Conservation (phyloP, 1,140 invertebrate species). For the Drosophila melanica region DNA sequence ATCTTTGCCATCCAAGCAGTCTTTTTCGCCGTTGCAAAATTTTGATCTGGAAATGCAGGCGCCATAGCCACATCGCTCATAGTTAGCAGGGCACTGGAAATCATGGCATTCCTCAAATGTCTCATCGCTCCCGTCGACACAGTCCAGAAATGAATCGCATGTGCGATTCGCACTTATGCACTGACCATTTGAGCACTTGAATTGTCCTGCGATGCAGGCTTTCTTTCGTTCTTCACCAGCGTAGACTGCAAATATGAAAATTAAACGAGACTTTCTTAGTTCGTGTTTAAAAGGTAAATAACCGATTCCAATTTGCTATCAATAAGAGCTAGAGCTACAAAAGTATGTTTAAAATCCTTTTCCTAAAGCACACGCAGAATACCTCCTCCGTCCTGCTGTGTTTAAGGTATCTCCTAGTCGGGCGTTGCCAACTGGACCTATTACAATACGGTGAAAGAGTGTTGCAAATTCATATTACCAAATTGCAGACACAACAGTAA, state of each 20-base stretch:
- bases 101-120: conserved; percentile 56
- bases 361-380: no score
- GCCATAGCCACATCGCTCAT: conserved; percentile 85
- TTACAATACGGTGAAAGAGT: background rate
- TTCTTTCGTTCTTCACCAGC: background rate
- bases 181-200: conserved; percentile 21
- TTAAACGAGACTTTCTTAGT: no score
- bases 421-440: no score
- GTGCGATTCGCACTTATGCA: background rate
- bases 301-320: no score
- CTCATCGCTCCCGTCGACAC: conserved; percentile 87
- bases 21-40: conserved; percentile 59
- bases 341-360: no score
- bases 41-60: conserved; percentile 84
- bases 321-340: no score
- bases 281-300: no score
- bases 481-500: background rate
- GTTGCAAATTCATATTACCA: conserved; percentile 2
- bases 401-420: no score
- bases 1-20: conserved; percentile 86
- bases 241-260: background rate
- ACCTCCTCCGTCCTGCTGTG: no score
- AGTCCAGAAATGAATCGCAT: conserved; percentile 84
- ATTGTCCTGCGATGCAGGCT: background rate
- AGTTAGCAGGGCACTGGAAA: conserved; percentile 80